Evolutionary conservation across 2,888 invertebrate genomes (phyloP).

Genomic region (Eumerus sabulonum): DNA sequence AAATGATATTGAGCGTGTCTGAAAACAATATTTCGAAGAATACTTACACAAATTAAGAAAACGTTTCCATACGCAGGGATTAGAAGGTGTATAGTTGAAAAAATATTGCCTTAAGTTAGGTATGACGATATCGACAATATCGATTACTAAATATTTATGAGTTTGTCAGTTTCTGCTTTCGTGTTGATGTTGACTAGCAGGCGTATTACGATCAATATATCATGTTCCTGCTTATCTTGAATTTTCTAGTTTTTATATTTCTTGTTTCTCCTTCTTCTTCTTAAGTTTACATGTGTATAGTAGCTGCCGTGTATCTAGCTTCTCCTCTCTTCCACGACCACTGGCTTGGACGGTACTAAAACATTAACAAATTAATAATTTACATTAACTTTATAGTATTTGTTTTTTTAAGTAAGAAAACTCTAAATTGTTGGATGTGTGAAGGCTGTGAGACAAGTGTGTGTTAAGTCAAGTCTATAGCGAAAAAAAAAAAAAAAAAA

Average conservation of each 20-base stretch:
- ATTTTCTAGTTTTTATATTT: conserved; percentile 36
- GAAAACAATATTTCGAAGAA: too few relatives aligned
- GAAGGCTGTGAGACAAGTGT: too few relatives aligned
- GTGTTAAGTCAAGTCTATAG: conserved; percentile 3
- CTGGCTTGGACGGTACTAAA: conserved; percentile 95
- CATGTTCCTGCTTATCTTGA: conserved; percentile 18
- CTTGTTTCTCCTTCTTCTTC: conserved; percentile 4
- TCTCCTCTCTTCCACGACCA: conserved; percentile 96
- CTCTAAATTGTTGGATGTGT: too few relatives aligned
- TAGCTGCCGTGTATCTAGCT: conserved; percentile 95
- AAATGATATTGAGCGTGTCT: too few relatives aligned
- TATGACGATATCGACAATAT: too few relatives aligned
- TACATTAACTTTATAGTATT: too few relatives aligned
- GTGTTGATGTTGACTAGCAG: too few relatives aligned
- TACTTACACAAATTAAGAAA: conserved; percentile 1
- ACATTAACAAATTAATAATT: too few relatives aligned
- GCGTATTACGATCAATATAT: background rate
- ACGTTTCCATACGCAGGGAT: background rate
- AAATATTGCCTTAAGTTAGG: too few relatives aligned
- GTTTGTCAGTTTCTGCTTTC: too few relatives aligned
- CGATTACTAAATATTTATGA: too few relatives aligned
- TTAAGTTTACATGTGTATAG: conserved; percentile 91
- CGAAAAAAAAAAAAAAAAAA: conserved; percentile 7
- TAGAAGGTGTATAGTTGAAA: background rate
- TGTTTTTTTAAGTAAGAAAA: too few relatives aligned